Evolutionary conservation across 2,888 invertebrate species (phyloP).

Genomic region (Standfussiana lucernea): DNA sequence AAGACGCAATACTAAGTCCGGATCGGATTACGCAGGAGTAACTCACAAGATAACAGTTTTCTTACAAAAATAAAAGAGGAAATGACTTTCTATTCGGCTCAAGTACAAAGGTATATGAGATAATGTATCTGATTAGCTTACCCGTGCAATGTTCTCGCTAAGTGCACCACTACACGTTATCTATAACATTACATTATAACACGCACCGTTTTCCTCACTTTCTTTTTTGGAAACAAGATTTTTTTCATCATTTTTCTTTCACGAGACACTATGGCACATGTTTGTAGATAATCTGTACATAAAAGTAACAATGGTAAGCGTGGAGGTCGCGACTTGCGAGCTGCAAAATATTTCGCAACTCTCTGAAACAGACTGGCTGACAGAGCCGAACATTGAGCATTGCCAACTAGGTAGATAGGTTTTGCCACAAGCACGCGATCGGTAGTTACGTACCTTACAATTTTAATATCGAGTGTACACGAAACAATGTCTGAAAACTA

Average conservation of each 20-base stretch:
- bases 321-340: conserved; percentile 72
- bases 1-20: conserved; percentile 25
- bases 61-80: conserved; percentile 20
- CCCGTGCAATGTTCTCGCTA: conserved; percentile 75
- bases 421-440: conserved; percentile 87
- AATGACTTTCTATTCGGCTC: conserved; percentile 37
- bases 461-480: conserved; percentile 77
- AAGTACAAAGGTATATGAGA: conserved; percentile 54
- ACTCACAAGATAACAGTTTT: conserved; percentile 42
- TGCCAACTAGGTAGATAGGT: conserved; percentile 86
- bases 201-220: conserved; percentile 85
- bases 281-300: conserved; percentile 44
- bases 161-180: conserved; percentile 77
- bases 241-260: conserved; percentile 76
- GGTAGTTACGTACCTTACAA: conserved; percentile 75
- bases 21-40: conserved; percentile 17
- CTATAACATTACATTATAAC: conserved; percentile 70
- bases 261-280: conserved; percentile 60
- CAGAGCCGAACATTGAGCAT: conserved; percentile 81
- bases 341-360: conserved; percentile 84
- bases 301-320: conserved; percentile 61
- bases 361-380: conserved; percentile 84
- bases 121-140: conserved; percentile 71
- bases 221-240: conserved; percentile 81
- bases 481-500: conserved; percentile 69